A percentile compares a stretch with the other conserved stretches of the same genome.
Conservation (phyloP, 2,113 vertebrate genomes). For the Mola mola region DNA sequence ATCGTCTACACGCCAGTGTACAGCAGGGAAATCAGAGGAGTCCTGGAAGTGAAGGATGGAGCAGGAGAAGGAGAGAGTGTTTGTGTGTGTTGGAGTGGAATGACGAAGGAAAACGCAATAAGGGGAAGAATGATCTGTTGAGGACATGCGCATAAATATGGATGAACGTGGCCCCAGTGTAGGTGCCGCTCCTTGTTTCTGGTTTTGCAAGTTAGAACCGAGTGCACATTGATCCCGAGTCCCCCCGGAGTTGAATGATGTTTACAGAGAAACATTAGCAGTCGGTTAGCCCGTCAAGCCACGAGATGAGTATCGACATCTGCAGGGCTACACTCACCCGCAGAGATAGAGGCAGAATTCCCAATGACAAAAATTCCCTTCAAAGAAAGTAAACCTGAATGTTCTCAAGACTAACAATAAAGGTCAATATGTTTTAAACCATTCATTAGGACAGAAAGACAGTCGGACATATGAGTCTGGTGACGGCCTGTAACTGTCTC, state of each 20-base stretch:
- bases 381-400: neutral
- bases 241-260: slow-evolving; percentile 57
- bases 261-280: slow-evolving; percentile 76
- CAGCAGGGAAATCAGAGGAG: slow-evolving; percentile 69
- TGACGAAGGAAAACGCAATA: slow-evolving; percentile 40
- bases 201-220: slow-evolving; percentile 26
- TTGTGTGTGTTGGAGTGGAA: slow-evolving; percentile 42
- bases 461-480: slow-evolving; percentile 32
- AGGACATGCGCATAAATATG: slow-evolving; percentile 65
- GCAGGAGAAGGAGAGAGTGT: neutral
- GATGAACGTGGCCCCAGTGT: slow-evolving; percentile 47
- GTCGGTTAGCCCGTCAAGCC: slow-evolving; percentile 60
- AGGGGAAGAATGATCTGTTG: slow-evolving; percentile 36
- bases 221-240: slow-evolving; percentile 64
- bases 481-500: slow-evolving; percentile 57
- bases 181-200: slow-evolving; percentile 15
- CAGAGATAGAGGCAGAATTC: slow-evolving; percentile 4
- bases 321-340: slow-evolving; percentile 35
- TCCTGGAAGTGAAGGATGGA: slow-evolving; percentile 20
- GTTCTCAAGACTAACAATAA: slow-evolving; percentile 34
- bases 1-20: slow-evolving; percentile 47
- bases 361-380: slow-evolving; percentile 12
- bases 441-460: slow-evolving; percentile 49
- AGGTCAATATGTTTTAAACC: slow-evolving; percentile 41
- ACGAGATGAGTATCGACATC: slow-evolving; percentile 73